Base-by-base conservation (phyloP, 2,888 invertebrate genomes). In the Hylaea fasciaria region DNA sequence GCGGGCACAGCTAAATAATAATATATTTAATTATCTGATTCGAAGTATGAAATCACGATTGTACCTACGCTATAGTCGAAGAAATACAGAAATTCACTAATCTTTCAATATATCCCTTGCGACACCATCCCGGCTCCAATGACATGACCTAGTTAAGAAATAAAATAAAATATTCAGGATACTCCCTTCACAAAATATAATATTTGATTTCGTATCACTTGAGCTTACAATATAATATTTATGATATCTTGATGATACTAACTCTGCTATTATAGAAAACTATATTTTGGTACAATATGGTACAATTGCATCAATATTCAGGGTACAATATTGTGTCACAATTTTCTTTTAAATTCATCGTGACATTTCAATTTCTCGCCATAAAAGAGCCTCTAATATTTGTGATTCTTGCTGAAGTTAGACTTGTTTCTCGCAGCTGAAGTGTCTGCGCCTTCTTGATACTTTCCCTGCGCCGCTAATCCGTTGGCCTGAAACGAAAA, bases 401-500 rank as follows among this genome's bases (percentile, higher is more conserved):
- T 94, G 87, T 97, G 97, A 70, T 95, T 93, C 76, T 95, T 94
- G 69, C 95, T 94, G 89, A 95, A 97, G 80, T 97, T 95, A 60
- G 96, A 96, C 73, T 94, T 87, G 56, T 89, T 92, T 51, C 93
- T 95, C 52, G 96, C 96, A 68, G 93, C 93, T 52, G 96, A 95
- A 56, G 91, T 83, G 65, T 94, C 91, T 48, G 94, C 94, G 56
- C 96, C 96, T 65, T 93, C 91, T 62, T 89, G 89, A 84, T 97
- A 98, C 89, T 96, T 95, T 76, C 96, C 97, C 84, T 94, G 93
- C 63, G 95, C 94, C 64, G 98, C 97, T 69, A 95, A 89, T 63
- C 95, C 94, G 84, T 98, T 98, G 61, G 97, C 97, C 96, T 97
- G 93, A 48, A 81, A 73, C 54, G 61, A 61, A 45, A 16, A 10